phyloP scores from a whole-genome alignment of 1,140 invertebrate species.

The Pseudobourletiella spinata region DNA sequence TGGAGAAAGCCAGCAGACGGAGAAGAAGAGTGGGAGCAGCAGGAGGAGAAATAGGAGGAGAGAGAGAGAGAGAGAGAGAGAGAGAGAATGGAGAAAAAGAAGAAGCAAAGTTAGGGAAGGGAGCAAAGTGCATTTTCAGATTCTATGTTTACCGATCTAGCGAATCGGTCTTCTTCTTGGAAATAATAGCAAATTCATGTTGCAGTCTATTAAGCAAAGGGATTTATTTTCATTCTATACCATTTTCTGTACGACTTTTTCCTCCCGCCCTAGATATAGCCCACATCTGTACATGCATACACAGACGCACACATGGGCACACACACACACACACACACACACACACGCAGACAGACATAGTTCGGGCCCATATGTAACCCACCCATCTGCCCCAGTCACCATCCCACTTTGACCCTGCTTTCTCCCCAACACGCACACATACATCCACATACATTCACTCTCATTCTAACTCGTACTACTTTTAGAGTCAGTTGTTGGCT shows the following conservation, averaged over 20 bases:
- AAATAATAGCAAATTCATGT: slow-evolving; percentile 48
- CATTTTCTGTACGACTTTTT: slow-evolving; percentile 19
- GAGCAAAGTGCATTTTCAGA: slow-evolving; percentile 44
- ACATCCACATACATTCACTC: too few species aligned
- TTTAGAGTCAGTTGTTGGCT: too few species aligned
- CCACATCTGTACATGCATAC: not conserved
- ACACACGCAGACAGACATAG: too few species aligned
- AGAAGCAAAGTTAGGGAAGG: slow-evolving; percentile 29
- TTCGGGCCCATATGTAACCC: slow-evolving; percentile 11
- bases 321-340: slow-evolving; percentile 2
- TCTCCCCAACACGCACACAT: too few species aligned
- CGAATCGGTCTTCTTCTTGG: slow-evolving; percentile 41
- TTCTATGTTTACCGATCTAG: slow-evolving; percentile 43
- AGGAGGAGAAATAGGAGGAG: slow-evolving; percentile 1
- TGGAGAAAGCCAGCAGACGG: too few species aligned
- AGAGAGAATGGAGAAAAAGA: slow-evolving; percentile 21
- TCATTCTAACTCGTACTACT: too few species aligned
- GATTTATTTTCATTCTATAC: slow-evolving; percentile 46
- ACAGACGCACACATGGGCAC: too few species aligned
- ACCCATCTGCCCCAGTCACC: slow-evolving; percentile 12
- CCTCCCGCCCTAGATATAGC: slow-evolving; percentile 4
- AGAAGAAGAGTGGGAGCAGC: too few species aligned
- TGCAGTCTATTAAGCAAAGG: slow-evolving; percentile 46
- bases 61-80: slow-evolving; percentile 30
- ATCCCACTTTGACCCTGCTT: slow-evolving; percentile 19